Evolutionary conservation across 2,113 vertebrate species (phyloP).

Genomic region (Callaeas wilsoni): DNA sequence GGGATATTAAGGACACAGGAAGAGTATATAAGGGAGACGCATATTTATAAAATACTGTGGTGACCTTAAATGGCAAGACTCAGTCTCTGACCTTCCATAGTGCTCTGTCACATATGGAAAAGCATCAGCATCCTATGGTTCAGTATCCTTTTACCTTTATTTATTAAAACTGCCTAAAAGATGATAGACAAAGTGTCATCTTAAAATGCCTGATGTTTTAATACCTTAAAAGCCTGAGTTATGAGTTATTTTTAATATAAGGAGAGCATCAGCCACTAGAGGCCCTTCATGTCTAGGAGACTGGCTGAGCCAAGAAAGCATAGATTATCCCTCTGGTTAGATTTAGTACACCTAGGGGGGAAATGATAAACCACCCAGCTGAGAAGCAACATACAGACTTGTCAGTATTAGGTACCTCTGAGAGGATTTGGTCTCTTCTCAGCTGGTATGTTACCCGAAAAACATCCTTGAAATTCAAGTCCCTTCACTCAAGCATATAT

Average conservation of each 20-base stretch:
- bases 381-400: background rate
- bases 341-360: background rate
- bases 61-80: background rate
- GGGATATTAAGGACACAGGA: background rate
- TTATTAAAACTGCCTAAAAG: background rate
- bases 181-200: background rate
- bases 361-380: background rate
- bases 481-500: background rate
- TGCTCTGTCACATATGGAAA: background rate
- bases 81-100: background rate
- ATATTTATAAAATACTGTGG: background rate
- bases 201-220: background rate
- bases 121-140: background rate
- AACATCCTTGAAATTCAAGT: background rate
- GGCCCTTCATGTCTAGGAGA: slow-evolving; percentile 43
- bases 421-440: background rate
- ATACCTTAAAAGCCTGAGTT: background rate
- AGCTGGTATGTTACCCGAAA: background rate
- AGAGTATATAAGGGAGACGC: background rate
- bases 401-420: background rate
- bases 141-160: background rate
- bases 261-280: slow-evolving; percentile 54
- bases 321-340: background rate
- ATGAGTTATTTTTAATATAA: background rate
- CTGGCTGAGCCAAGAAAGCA: background rate